A percentile compares a stretch with the other conserved stretches of the same genome.
phyloP scores from a whole-genome alignment of 2,797 vertebrate species.

The Neoniphon sammara region DNA sequence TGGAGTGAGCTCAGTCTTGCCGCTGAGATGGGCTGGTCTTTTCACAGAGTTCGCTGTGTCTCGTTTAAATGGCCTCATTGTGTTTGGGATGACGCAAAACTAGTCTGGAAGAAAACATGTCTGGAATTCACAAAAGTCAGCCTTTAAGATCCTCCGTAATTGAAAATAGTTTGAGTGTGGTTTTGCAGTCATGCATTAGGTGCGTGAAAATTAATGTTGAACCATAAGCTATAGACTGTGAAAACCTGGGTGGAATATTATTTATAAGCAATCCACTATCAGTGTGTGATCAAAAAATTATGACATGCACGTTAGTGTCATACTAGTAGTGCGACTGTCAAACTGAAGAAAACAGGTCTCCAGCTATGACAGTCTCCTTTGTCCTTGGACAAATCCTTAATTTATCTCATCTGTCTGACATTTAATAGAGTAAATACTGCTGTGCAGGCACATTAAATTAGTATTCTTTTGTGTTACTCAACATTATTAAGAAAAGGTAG shows the following conservation, averaged over 20 bases:
- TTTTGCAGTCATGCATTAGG: background rate
- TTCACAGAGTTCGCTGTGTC: conserved; percentile 58
- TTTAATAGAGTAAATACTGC: background rate
- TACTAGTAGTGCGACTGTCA: no score
- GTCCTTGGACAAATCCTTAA: background rate
- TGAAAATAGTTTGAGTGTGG: conserved; percentile 2
- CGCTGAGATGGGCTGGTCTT: conserved; percentile 28
- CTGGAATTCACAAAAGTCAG: conserved; percentile 53
- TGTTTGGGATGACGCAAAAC: conserved; percentile 53
- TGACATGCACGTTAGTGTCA: background rate
- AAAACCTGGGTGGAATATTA: background rate
- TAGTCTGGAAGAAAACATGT: conserved; percentile 60
- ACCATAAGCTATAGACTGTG: background rate
- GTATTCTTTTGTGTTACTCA: background rate
- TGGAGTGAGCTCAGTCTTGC: conserved; percentile 49
- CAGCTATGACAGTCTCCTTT: background rate
- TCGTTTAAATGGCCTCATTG: conserved; percentile 69
- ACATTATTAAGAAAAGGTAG: background rate
- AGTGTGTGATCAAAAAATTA: background rate
- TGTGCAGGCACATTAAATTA: background rate
- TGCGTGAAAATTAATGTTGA: background rate
- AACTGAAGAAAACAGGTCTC: background rate
- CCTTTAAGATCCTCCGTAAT: conserved; percentile 1
- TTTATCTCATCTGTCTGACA: background rate
- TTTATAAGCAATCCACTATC: background rate